Evolutionary conservation across 2,113 vertebrate species (phyloP).

Genomic region (Baryphthengus martii): DNA sequence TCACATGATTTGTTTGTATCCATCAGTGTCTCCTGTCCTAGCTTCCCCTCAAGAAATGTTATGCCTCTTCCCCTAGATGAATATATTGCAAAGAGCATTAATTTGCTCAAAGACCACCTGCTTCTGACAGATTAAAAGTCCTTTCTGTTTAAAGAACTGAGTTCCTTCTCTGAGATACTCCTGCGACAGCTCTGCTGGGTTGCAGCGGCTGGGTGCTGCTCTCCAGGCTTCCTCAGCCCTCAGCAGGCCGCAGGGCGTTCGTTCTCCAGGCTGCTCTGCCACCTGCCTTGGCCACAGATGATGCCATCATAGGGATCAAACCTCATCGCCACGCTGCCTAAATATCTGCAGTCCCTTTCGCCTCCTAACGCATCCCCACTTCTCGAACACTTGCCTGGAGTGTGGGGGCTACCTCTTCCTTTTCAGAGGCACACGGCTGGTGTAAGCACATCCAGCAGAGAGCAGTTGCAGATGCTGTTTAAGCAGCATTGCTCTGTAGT

Average conservation of each 20-base stretch:
- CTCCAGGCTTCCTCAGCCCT: not conserved
- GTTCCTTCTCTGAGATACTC: not conserved
- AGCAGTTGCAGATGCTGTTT: not conserved
- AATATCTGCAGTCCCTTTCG: not conserved
- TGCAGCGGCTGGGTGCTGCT: accelerated
- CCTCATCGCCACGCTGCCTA: not conserved
- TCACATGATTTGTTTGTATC: not conserved
- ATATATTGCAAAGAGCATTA: not conserved
- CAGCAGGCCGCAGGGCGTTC: not conserved
- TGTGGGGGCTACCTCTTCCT: not conserved
- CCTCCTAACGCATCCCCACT: not conserved
- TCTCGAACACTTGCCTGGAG: not conserved
- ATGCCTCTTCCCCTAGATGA: not conserved
- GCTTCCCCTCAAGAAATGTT: not conserved
- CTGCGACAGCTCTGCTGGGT: not conserved
- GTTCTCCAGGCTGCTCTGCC: not conserved
- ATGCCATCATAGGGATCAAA: not conserved
- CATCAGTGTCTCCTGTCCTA: not conserved
- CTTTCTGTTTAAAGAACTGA: not conserved
- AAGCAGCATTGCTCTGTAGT: not conserved
- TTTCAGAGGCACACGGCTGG: not conserved
- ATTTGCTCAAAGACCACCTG: not conserved
- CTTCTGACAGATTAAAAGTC: not conserved
- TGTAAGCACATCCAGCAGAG: not conserved
- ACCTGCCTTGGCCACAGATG: not conserved